Base-by-base conservation (phyloP, 2,113 vertebrate species). In the Pseudorasbora parva region DNA sequence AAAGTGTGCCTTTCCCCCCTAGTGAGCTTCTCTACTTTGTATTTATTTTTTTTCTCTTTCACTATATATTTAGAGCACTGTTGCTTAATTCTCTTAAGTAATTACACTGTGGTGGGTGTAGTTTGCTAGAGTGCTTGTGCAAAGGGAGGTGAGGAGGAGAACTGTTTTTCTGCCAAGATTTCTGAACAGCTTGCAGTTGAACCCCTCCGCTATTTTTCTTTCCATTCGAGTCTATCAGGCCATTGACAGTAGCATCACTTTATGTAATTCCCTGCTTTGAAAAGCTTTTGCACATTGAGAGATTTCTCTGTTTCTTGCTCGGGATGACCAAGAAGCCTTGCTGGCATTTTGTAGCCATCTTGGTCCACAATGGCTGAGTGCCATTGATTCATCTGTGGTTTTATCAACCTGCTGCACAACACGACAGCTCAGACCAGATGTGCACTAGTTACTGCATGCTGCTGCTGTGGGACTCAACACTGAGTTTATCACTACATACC, bases 201-300 rank as follows among this genome's bases (percentile, higher is more conserved):
- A 88, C 78, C 72, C 71, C 92, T 81, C 92, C 93, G 88, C 93
- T 90, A 90, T 89, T 89, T 91, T 92, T 94, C 93, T 91, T 93
- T 93, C 93, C 93, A 87, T 94, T 90, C 90, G 94, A 94, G 94
- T 90, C 93, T 94, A 91, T 92, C 92, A 93, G 92, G 87, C 88
- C 95, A 94, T 94, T 95, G 93, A 95, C 93, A 93, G 94, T 94
- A 93, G 90, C 91, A 93, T 89, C 92, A 95, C 92, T 97, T 95
- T 94, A 89, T 92, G 87, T 95, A 95, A 95, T 96, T 96, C 92
- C 93, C 89, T 88, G 87, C 93, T 94, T 93, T 94, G 92, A 95
- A 95, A 96, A 95, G 92, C 88, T 94, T 92, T 90, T 88, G 92
- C 91, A 94, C 85, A 87, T 90, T 89, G 72, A 93, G 92, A 94